Conservation (phyloP, 2,888 invertebrate species). For the Rhyacophila evoluta region DNA sequence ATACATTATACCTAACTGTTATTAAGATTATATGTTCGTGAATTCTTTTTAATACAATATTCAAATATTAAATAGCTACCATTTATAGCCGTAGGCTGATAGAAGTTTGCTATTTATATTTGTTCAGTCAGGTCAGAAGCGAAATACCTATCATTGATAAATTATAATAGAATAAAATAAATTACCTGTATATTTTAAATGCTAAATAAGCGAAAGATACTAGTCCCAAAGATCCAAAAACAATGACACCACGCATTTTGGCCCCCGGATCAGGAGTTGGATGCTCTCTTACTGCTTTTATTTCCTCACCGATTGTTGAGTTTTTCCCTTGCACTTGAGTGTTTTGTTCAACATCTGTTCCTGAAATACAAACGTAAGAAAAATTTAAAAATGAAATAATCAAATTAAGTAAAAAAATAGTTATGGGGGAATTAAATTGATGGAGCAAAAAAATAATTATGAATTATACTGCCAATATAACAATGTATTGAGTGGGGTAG, state of each 20-base stretch:
- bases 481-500: too few species aligned
- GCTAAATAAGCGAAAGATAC: slow-evolving; percentile 64
- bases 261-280: slow-evolving; percentile 61
- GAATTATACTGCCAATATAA: too few species aligned
- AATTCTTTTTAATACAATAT: neutral
- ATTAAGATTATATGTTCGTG: too few species aligned
- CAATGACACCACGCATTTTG: slow-evolving; percentile 65
- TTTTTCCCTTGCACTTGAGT: neutral
- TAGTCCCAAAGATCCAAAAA: slow-evolving; percentile 67
- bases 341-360: neutral
- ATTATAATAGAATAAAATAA: neutral
- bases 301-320: neutral
- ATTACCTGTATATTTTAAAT: slow-evolving; percentile 65
- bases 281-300: neutral
- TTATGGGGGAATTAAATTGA: too few species aligned
- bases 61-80: neutral
- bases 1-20: neutral
- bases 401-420: neutral
- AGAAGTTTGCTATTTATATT: too few species aligned
- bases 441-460: too few species aligned
- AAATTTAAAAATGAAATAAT: neutral
- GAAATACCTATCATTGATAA: too few species aligned
- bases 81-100: too few species aligned
- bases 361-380: neutral
- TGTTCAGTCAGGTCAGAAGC: too few species aligned